A percentile compares a stretch with the other conserved stretches of the same genome.
phyloP scores from a whole-genome alignment of 2,113 vertebrate genomes.

The Myocastor coypus region DNA sequence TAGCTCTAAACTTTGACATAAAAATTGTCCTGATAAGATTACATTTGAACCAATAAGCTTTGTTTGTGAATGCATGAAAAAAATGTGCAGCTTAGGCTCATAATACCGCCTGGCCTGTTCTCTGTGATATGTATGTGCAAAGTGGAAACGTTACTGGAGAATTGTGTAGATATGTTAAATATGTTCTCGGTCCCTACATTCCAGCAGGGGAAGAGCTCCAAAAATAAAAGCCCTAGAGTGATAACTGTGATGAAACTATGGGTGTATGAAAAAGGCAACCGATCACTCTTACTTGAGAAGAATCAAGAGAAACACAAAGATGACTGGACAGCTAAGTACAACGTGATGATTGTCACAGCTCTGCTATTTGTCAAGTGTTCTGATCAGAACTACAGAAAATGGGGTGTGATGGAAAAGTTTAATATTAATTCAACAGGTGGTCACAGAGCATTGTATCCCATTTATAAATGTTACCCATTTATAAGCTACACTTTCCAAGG shows the following conservation, averaged over 20 bases:
- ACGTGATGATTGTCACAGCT: not conserved
- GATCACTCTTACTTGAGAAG: not conserved
- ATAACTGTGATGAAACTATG: not conserved
- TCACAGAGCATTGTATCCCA: not conserved
- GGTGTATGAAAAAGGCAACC: too few relatives aligned
- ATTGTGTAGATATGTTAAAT: constrained; percentile 7
- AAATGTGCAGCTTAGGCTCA: not conserved
- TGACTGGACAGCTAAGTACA: not conserved
- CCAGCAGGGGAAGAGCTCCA: not conserved
- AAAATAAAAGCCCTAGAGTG: not conserved
- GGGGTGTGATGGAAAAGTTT: not conserved
- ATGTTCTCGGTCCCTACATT: not conserved
- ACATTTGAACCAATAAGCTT: constrained; percentile 27
- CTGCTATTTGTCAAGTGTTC: not conserved
- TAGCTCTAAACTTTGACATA: constrained; percentile 18
- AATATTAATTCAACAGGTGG: not conserved
- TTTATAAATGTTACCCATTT: not conserved
- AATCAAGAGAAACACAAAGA: not conserved
- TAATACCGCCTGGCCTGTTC: not conserved
- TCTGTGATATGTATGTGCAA: not conserved
- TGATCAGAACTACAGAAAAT: not conserved
- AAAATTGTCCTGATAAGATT: constrained; percentile 50
- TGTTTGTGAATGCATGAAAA: constrained; percentile 31
- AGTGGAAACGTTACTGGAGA: constrained; percentile 2
- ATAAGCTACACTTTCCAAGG: constrained; percentile 11